Conservation (phyloP, 2,113 vertebrate species). For the Conger conger region DNA sequence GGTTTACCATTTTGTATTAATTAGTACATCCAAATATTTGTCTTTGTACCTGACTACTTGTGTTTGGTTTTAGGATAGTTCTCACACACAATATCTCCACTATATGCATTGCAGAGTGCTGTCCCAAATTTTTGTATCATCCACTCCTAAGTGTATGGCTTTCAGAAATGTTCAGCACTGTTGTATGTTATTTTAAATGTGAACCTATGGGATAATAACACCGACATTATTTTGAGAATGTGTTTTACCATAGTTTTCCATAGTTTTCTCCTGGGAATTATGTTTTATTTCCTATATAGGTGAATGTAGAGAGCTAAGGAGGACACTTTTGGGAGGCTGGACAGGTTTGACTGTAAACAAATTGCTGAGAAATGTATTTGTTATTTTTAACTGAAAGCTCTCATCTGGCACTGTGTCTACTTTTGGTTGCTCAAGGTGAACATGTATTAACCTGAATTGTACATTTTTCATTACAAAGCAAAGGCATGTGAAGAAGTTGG, state of each 20-base stretch:
- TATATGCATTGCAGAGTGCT: too few species aligned
- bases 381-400: background rate
- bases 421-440: background rate
- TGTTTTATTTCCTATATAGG: background rate
- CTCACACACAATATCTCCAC: too few species aligned
- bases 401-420: background rate
- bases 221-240: background rate
- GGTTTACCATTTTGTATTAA: background rate
- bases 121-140: background rate
- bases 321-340: background rate
- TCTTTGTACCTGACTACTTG: background rate
- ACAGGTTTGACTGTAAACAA: background rate
- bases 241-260: background rate
- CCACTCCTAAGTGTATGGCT: background rate
- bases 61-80: too few species aligned
- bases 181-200: background rate
- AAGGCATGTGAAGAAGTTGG: constrained; percentile 43
- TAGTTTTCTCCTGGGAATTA: background rate
- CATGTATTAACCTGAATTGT: constrained; percentile 34
- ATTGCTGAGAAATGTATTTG: background rate
- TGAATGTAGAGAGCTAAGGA: background rate
- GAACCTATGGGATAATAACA: background rate
- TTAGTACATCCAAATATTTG: background rate
- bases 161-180: background rate
- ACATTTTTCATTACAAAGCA: constrained; percentile 44